phyloP scores from a whole-genome alignment of 1,140 invertebrate species.

The Plodia interpunctella region DNA sequence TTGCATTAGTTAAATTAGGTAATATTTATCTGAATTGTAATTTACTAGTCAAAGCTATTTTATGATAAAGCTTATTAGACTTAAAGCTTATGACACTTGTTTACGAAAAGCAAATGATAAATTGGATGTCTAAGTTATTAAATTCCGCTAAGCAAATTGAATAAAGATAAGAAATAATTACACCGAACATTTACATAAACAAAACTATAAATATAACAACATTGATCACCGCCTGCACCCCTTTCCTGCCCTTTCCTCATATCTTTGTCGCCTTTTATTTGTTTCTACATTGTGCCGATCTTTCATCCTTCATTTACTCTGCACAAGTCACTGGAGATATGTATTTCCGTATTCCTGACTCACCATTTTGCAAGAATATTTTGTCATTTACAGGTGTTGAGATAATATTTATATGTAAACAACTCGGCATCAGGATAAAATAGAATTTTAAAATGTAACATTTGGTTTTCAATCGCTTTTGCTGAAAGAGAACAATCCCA shows the following conservation, averaged over 20 bases:
- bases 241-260: background rate
- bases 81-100: no score
- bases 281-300: background rate
- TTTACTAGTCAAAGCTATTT: no score
- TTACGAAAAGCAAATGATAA: no score
- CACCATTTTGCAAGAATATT: conserved; percentile 5
- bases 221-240: background rate
- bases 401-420: background rate
- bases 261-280: conserved; percentile 2
- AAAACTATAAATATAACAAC: background rate
- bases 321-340: conserved; percentile 9
- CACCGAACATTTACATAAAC: background rate
- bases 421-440: conserved; percentile 12
- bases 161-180: background rate
- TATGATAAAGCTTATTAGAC: background rate
- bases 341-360: background rate
- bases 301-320: conserved; percentile 3
- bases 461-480: conserved; percentile 44
- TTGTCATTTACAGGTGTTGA: background rate
- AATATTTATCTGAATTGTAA: background rate
- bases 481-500: conserved; percentile 43
- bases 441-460: conserved; percentile 27
- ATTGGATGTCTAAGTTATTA: no score
- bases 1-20: background rate
- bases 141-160: no score